Conservation (phyloP, 2,113 vertebrate species). For the Chaenogobius annularis region DNA sequence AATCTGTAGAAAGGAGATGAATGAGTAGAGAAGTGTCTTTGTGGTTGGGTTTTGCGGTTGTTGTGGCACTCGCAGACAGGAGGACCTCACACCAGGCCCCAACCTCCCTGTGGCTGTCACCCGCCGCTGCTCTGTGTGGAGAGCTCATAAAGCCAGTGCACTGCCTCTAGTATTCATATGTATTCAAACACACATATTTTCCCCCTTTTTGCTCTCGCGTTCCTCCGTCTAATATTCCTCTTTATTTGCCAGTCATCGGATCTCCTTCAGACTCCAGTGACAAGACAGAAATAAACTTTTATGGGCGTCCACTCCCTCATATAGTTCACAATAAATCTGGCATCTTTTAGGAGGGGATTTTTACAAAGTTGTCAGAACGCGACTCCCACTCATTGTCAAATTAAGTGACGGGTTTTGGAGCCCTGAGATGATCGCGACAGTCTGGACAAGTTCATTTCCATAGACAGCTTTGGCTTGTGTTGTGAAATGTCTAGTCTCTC, state of each 20-base stretch:
- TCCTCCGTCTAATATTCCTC: slow-evolving; percentile 1
- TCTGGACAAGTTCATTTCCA: slow-evolving; percentile 32
- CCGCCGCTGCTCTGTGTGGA: slow-evolving; percentile 24
- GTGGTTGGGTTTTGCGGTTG: slow-evolving; percentile 34
- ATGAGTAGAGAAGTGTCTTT: slow-evolving; percentile 28
- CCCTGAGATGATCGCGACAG: slow-evolving; percentile 28
- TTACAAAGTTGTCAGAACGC: slow-evolving; percentile 45
- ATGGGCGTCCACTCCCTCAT: slow-evolving; percentile 30
- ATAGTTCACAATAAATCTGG: slow-evolving; percentile 18
- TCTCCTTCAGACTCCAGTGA: neutral
- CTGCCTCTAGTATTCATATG: slow-evolving; percentile 3
- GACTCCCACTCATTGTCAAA: slow-evolving; percentile 57
- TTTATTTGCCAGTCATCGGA: neutral
- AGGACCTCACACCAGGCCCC: slow-evolving; percentile 26
- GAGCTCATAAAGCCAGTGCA: slow-evolving; percentile 42
- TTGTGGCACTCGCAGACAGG: slow-evolving; percentile 41
- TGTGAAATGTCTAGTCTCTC: slow-evolving; percentile 10
- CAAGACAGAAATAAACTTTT: slow-evolving; percentile 32
- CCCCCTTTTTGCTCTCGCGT: neutral
- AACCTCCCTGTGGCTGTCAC: slow-evolving; percentile 35
- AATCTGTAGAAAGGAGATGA: neutral
- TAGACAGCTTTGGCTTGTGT: slow-evolving; percentile 17
- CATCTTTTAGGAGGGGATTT: slow-evolving; percentile 31
- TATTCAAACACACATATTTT: slow-evolving; percentile 21
- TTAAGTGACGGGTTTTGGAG: slow-evolving; percentile 42